phyloP scores from a whole-genome alignment of 2,888 invertebrate genomes.

The Hydrotaea diabolus region DNA sequence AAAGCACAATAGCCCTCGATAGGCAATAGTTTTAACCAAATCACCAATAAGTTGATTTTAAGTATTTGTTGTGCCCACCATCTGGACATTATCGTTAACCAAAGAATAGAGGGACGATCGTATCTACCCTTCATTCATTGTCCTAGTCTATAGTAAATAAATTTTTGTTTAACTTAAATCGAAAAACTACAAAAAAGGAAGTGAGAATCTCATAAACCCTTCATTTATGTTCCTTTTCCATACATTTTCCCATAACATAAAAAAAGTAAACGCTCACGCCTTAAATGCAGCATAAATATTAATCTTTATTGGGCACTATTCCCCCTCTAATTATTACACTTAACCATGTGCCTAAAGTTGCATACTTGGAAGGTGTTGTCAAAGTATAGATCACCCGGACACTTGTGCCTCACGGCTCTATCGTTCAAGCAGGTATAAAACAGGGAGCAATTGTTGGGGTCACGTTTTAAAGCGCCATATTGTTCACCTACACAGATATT shows the following conservation, averaged over 20 bases:
- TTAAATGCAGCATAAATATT: not conserved
- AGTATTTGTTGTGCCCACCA: not conserved
- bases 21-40: slow-evolving; percentile 10
- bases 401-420: not conserved
- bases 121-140: too few relatives aligned
- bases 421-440: slow-evolving; percentile 33
- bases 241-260: too few relatives aligned
- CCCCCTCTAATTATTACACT: slow-evolving; percentile 12
- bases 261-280: too few relatives aligned
- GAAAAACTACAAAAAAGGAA: too few relatives aligned
- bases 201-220: too few relatives aligned
- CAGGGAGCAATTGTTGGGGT: slow-evolving; percentile 37
- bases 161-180: not conserved
- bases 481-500: slow-evolving; percentile 30
- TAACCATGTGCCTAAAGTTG: slow-evolving; percentile 35
- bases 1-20: slow-evolving; percentile 1
- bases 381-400: slow-evolving; percentile 15
- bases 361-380: slow-evolving; percentile 12
- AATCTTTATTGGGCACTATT: not conserved
- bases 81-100: not conserved
- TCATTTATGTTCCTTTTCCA: too few relatives aligned
- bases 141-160: slow-evolving; percentile 11
- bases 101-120: not conserved
- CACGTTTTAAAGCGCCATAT: slow-evolving; percentile 26
- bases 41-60: not conserved